phyloP scores from a whole-genome alignment of 2,888 invertebrate genomes.

The Automeris io region DNA sequence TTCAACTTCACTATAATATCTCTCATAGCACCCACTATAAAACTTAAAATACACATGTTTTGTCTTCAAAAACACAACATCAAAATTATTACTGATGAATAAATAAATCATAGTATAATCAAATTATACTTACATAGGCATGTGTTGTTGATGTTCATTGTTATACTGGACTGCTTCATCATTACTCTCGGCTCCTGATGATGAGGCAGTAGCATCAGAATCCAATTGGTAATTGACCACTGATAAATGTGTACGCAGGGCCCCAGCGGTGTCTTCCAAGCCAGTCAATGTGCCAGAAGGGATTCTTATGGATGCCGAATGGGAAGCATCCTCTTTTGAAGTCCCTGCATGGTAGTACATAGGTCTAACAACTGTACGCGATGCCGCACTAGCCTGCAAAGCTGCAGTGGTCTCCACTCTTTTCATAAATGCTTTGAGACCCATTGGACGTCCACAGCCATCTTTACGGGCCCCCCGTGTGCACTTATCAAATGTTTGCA shows the following conservation, averaged over 20 bases:
- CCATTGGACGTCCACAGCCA: constrained; percentile 62
- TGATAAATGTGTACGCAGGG: constrained; percentile 83
- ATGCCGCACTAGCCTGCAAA: constrained; percentile 61
- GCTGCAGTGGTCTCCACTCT: constrained; percentile 61
- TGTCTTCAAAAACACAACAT: not conserved
- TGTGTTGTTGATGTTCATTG: constrained; percentile 84
- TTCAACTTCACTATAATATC: too few species aligned
- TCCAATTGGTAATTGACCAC: constrained; percentile 87
- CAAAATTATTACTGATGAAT: not conserved
- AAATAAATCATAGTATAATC: not conserved
- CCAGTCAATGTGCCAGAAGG: constrained; percentile 82
- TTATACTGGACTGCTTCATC: constrained; percentile 90
- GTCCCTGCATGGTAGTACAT: constrained; percentile 69
- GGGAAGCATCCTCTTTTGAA: constrained; percentile 87
- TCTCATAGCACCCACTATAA: too few species aligned
- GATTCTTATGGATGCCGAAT: constrained; percentile 77
- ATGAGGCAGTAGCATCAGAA: constrained; percentile 95
- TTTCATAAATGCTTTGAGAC: constrained; percentile 62
- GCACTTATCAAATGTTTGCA: constrained; percentile 80
- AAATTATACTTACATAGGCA: constrained; percentile 84
- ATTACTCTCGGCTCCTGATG: constrained; percentile 95
- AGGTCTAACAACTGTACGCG: constrained; percentile 50
- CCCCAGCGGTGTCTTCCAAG: constrained; percentile 84
- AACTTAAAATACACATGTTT: too few species aligned
- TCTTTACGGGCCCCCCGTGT: constrained; percentile 82